phyloP scores from a whole-genome alignment of 2,113 vertebrate genomes.

The Gyps fulvus region DNA sequence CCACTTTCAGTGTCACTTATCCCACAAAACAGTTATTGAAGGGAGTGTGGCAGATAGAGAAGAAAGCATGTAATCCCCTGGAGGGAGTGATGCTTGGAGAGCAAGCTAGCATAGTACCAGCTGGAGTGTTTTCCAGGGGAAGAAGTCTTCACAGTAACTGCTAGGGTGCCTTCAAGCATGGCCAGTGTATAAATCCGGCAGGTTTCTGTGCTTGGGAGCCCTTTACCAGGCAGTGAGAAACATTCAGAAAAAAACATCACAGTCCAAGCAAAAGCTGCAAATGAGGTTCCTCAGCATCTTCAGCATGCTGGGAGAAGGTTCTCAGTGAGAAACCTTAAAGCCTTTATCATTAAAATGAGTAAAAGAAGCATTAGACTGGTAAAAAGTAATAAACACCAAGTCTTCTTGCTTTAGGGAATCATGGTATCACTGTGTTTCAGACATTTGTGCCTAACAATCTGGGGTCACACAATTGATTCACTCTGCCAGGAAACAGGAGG shows the following conservation, averaged over 20 bases:
- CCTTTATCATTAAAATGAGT: not conserved
- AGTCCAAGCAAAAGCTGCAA: not conserved
- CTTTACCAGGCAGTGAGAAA: not conserved
- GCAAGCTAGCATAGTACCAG: not conserved
- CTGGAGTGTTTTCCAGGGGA: slow-evolving; percentile 16
- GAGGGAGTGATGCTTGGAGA: not conserved
- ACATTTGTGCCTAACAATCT: not conserved
- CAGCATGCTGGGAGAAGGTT: not conserved
- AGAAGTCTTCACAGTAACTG: not conserved
- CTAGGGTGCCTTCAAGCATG: not conserved
- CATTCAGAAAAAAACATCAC: not conserved
- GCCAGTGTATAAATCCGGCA: not conserved
- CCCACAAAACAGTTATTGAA: not conserved
- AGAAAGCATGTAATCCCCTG: not conserved
- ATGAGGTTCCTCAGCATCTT: not conserved
- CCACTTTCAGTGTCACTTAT: not conserved
- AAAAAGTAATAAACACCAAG: not conserved
- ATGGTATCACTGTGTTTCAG: not conserved
- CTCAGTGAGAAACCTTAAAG: not conserved
- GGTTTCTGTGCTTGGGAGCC: not conserved
- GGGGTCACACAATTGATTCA: not conserved
- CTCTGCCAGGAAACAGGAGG: not conserved
- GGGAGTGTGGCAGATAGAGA: not conserved
- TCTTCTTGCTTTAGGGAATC: not conserved
- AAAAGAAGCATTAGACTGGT: not conserved